phyloP scores from a whole-genome alignment of 2,888 invertebrate species.

The Caenorhabditis macrosperma region DNA sequence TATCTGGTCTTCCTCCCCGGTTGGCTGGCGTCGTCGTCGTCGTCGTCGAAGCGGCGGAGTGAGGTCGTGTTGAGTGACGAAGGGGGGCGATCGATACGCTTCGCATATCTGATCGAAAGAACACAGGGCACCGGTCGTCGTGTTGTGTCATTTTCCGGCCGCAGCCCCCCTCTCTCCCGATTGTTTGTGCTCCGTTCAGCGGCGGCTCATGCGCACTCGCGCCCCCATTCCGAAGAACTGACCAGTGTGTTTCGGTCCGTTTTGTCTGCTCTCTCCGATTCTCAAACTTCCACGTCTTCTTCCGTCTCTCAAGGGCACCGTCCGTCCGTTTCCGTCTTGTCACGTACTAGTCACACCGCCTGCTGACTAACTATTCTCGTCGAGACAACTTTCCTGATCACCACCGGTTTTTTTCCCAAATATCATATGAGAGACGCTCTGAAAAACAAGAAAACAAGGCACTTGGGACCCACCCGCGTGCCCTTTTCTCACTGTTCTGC shows the following conservation, averaged over 20 bases:
- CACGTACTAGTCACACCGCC: background rate
- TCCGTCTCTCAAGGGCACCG: background rate
- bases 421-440: background rate
- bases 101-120: constrained; percentile 12
- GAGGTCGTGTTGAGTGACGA: constrained; percentile 5
- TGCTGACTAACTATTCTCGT: background rate
- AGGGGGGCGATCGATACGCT: constrained; percentile 10
- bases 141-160: background rate
- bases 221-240: background rate
- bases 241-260: background rate
- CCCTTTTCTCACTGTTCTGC: background rate
- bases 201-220: constrained; percentile 26
- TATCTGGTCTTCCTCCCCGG: constrained; percentile 8
- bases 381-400: background rate
- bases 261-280: background rate
- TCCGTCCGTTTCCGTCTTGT: background rate
- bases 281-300: background rate
- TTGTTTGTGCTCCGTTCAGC: constrained; percentile 46
- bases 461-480: background rate
- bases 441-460: background rate
- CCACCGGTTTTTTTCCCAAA: background rate
- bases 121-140: constrained; percentile 4
- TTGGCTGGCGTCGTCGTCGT: background rate
- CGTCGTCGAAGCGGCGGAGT: constrained; percentile 9
- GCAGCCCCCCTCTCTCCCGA: too few relatives aligned